Base-by-base conservation (phyloP, 2,113 vertebrate genomes). In the Gambusia holbrooki region DNA sequence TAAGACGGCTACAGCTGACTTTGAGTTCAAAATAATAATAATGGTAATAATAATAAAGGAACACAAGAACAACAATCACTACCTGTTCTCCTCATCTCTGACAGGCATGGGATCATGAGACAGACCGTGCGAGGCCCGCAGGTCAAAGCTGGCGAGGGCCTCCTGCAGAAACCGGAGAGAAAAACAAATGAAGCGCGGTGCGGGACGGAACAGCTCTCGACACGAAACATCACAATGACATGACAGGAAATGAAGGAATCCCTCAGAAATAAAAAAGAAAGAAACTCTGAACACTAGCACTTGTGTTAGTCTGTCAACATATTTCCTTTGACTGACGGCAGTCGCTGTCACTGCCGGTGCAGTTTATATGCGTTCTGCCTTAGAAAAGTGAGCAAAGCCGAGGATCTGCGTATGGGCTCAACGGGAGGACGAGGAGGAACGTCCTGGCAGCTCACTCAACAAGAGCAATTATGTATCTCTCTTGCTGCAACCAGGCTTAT, bases 151-250 rank as follows among this genome's bases (percentile, higher is more conserved):
- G 62, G 91, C 92, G 42, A 71, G 84, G 62, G 83, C 73, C 54
- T 93, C 92, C 92, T 93, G 85, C 60, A 93, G 63, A 69, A 95
- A 92, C 91, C 87, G 93, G 91, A 95, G 94, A 94, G 76, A 74
- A 71, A 86, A 86, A 87, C 58, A 86, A 81, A 78, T 70, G 72
- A 11, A 74, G 62, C 51, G 25, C 30, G 33, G 32, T 40, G 77
- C 5, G 63, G 66, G 64, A 80, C 70, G 40, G 37, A 29, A 37
- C 22, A 68, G 42, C 68, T 25, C 62, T 75, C 29, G 11, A 51
- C 33, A 69, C 61, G 69, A 71, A 84, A 77, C 69, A 80, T 80
- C 73, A 70, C 25, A 48, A 33, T 11, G 71, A 82, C 70, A 78
- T 69, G 64, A 80, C 73, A 77, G 82, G 81, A 84, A 87, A 73